Evolutionary conservation across 2,888 invertebrate species (phyloP).

Genomic region (Thumatha senex): DNA sequence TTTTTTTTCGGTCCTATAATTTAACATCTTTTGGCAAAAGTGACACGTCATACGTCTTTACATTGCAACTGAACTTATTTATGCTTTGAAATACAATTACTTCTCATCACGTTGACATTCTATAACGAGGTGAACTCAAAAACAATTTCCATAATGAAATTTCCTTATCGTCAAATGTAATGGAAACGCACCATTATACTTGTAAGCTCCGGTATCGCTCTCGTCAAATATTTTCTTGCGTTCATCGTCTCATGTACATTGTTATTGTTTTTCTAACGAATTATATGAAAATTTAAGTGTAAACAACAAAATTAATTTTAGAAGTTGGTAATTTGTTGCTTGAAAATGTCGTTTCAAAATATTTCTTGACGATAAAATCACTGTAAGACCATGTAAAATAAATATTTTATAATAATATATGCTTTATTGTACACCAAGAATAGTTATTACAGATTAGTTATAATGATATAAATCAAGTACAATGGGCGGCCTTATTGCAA

Average conservation of each 20-base stretch:
- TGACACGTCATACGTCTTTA: background rate
- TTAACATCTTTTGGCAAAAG: background rate
- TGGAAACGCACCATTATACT: constrained; percentile 40
- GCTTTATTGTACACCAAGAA: too few species aligned
- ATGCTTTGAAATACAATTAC: background rate
- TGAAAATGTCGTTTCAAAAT: background rate
- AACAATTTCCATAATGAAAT: constrained; percentile 8
- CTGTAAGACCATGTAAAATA: too few species aligned
- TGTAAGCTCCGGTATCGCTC: constrained; percentile 33
- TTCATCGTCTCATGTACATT: constrained; percentile 29
- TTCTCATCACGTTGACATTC: background rate
- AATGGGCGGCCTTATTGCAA: too few species aligned
- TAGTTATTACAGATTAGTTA: too few species aligned
- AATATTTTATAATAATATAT: too few species aligned
- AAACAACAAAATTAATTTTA: constrained; percentile 40
- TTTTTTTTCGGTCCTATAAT: background rate
- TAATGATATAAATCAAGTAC: too few species aligned
- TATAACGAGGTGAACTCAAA: background rate
- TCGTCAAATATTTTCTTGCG: constrained; percentile 54
- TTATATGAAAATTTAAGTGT: constrained; percentile 40
- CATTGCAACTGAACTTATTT: background rate
- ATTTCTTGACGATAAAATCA: background rate
- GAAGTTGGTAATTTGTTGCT: constrained; percentile 10
- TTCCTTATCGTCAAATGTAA: constrained; percentile 13
- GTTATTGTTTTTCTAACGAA: constrained; percentile 50